phyloP scores from a whole-genome alignment of 92 coral and sea anemone genomes.

The Parazoanthus swiftii region DNA sequence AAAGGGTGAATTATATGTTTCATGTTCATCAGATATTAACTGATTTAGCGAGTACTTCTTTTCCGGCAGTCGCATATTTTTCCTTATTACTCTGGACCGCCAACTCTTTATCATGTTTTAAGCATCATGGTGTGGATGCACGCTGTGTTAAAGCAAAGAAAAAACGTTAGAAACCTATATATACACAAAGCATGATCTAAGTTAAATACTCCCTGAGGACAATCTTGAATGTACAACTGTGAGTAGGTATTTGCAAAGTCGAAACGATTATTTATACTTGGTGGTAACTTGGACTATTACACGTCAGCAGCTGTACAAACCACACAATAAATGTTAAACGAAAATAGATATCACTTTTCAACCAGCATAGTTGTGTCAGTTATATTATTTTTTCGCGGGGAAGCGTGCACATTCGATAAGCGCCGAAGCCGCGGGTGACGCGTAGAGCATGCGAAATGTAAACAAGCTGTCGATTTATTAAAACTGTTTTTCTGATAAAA shows the following conservation, averaged over 20 bases:
- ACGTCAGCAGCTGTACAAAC: not conserved
- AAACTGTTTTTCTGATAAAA: slow-evolving; percentile 6
- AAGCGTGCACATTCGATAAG: not conserved
- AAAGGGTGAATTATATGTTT: no score
- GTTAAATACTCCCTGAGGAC: not conserved
- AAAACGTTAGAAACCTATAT: not conserved
- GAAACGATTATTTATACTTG: not conserved
- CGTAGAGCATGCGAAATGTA: slow-evolving; percentile 16
- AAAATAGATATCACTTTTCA: not conserved
- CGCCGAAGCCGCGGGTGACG: slow-evolving; percentile 34
- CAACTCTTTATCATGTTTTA: not conserved
- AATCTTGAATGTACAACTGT: not conserved
- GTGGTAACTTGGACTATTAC: not conserved
- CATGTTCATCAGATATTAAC: not conserved
- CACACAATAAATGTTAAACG: slow-evolving; percentile 4
- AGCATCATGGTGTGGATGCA: not conserved
- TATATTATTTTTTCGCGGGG: slow-evolving; percentile 12
- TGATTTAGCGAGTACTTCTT: not conserved
- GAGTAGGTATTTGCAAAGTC: not conserved
- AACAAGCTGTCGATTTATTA: slow-evolving; percentile 29
- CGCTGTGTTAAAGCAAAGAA: slow-evolving; percentile 7
- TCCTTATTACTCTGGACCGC: not conserved
- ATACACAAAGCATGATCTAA: not conserved
- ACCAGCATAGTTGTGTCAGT: not conserved
- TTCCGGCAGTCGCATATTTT: not conserved